Base-by-base conservation (phyloP, 35 echinoderm and acorn worm species). In the Eucidaris tribuloides region DNA sequence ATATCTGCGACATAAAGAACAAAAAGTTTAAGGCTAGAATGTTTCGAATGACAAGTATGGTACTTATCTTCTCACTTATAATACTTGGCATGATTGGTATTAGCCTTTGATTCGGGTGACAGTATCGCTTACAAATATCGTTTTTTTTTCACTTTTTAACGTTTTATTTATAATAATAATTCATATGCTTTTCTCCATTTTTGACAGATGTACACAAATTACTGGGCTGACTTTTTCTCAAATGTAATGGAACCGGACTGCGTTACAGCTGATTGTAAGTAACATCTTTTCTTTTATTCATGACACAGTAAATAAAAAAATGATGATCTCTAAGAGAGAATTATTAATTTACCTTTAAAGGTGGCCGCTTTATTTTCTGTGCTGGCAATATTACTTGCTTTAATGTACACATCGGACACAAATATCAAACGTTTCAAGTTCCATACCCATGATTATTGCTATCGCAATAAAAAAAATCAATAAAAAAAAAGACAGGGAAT, bases 221-320 rank as follows among this genome's bases (percentile, higher is more conserved):
- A 76, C 46, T 87, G 79, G 65, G 60, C 90, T 17, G 41, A 92
- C 49, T 62, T 92, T 24, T 87, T 92, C 70, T 79, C 90, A 14
- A 79, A 84, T 30, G 46, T 92, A 28, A 46, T 37, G 2, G 80
- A 92, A 60, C 90, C 90, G 72, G 63, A 78, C 4, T 92, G 90
- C 50, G 90, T 76, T 6, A 86, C 89, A 9, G 89, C 83, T 17
- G 82, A 86, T 42, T 91, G 89, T 91, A 60, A 91, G 89, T 86
- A 46, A 61, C 22, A 14, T n/a, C 37, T 1, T 15, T 64, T 64
- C 37, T 14, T 1, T 32, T 28, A 64, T 7, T 1, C 37, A 31
- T 24, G 11, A 3, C 19, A 1, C 37, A 27, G 24, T 32, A 32
- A 32, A 59, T 18, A 59, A 59, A 28, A 17, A 27, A 1, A 58